phyloP scores from a whole-genome alignment of 2,888 invertebrate genomes.

The Mesochorus sp. region DNA sequence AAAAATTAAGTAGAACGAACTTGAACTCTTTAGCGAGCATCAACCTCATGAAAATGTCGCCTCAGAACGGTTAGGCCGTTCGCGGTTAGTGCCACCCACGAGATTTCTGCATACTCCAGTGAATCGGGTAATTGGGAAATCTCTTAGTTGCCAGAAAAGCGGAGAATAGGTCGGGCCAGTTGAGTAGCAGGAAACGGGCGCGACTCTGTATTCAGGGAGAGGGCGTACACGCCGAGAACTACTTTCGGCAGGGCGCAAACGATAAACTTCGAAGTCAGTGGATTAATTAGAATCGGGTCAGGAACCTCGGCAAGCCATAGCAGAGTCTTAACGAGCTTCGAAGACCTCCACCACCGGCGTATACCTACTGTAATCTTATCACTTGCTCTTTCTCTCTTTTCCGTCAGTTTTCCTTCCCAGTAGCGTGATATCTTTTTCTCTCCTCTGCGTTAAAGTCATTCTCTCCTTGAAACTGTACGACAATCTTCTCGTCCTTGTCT shows the following conservation, averaged over 20 bases:
- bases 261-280: constrained; percentile 68
- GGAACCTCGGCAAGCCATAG: constrained; percentile 39
- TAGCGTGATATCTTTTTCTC: constrained; percentile 20
- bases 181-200: constrained; percentile 21
- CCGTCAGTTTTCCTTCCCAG: constrained; percentile 2
- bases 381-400: not conserved
- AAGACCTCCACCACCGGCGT: constrained; percentile 13
- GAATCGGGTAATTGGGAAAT: constrained; percentile 58
- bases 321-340: constrained; percentile 47
- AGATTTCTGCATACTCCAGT: constrained; percentile 33
- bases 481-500: constrained; percentile 50
- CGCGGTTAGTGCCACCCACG: not conserved
- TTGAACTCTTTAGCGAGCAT: no score
- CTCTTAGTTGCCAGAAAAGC: constrained; percentile 39
- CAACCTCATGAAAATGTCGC: no score
- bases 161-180: constrained; percentile 14
- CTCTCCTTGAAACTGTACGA: not conserved
- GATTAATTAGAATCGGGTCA: constrained; percentile 72
- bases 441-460: not conserved
- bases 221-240: constrained; percentile 33
- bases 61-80: not conserved
- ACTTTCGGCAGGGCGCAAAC: constrained; percentile 59
- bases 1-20: no score
- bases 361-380: constrained; percentile 30
- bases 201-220: constrained; percentile 4